Percentiles rank a stretch among this genome's conserved stretches.
Evolutionary conservation across 2,797 vertebrate species (phyloP).

Genomic region (Chrosomus eos): DNA sequence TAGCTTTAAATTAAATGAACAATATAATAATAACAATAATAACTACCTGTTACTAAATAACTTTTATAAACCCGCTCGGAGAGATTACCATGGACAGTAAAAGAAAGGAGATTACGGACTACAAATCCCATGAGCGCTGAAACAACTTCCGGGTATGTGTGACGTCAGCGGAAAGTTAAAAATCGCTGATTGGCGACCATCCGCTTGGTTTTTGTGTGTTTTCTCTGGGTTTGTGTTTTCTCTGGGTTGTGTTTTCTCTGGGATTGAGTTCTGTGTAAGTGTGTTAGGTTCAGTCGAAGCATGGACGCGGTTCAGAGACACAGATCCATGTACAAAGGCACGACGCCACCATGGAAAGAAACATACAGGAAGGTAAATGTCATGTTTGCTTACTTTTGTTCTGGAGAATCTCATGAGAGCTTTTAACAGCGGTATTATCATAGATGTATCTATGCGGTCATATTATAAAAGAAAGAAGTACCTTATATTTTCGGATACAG

Average conservation of each 20-base stretch:
- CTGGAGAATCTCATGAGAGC: no score
- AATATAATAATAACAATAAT: not conserved
- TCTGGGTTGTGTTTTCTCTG: not conserved
- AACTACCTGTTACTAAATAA: not conserved
- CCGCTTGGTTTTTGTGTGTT: not conserved
- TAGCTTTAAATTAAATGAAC: not conserved
- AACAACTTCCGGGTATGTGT: slow-evolving; percentile 46
- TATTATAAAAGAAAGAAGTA: not conserved
- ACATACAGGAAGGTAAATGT: slow-evolving; percentile 74
- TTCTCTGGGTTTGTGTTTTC: not conserved
- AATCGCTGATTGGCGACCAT: slow-evolving; percentile 21
- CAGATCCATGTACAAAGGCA: slow-evolving; percentile 78
- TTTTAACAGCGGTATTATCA: not conserved
- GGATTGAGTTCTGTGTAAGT: no score
- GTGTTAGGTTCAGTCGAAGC: not conserved
- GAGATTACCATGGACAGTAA: no score
- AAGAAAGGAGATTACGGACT: slow-evolving; percentile 34
- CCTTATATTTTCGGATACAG: not conserved
- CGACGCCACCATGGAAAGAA: slow-evolving; percentile 82
- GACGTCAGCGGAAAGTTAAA: slow-evolving; percentile 47
- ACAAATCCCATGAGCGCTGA: slow-evolving; percentile 47
- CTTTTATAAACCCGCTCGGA: not conserved
- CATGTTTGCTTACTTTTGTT: not conserved
- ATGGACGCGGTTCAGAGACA: slow-evolving; percentile 77
- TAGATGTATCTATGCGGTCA: no score